These are phyloP conservation scores for Kryptopterus vitreolus DNA, from an alignment of 2,797 vertebrate genomes.

Conservation along the genomic window DNA sequence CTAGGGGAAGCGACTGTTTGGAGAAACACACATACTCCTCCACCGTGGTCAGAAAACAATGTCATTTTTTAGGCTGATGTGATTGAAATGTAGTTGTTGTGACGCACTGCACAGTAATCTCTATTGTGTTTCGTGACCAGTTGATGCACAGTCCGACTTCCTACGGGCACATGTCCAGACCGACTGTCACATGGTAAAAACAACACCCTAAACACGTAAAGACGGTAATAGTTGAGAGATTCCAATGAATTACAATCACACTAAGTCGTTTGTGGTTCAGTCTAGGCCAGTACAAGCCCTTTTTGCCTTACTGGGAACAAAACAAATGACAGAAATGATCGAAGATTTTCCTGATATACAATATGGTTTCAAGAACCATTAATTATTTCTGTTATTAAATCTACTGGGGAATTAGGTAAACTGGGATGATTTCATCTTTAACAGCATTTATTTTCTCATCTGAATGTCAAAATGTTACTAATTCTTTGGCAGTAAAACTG, in stretches of 20 bases:
- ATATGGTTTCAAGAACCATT: too few species aligned
- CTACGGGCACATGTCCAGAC: constrained; percentile 46
- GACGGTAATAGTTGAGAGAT: constrained; percentile 10
- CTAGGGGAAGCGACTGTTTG: constrained; percentile 40
- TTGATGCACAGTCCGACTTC: constrained; percentile 47
- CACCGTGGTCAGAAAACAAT: constrained; percentile 26
- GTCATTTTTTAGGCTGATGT: constrained; percentile 36
- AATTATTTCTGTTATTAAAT: too few species aligned
- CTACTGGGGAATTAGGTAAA: not conserved
- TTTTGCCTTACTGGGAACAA: not conserved
- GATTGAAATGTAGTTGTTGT: constrained; percentile 43
- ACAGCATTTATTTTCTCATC: not conserved
- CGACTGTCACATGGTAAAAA: constrained; percentile 38
- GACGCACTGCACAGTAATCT: constrained; percentile 47
- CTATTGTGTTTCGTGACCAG: constrained; percentile 56
- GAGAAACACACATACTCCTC: constrained; percentile 32
- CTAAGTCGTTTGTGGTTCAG: not conserved
- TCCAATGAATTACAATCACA: constrained; percentile 8
- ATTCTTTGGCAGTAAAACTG: not conserved
- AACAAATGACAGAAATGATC: constrained; percentile 5
- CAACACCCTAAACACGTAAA: not conserved
- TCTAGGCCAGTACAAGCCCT: not conserved
- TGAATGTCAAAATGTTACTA: not conserved
- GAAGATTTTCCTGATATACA: too few species aligned
- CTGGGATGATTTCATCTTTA: not conserved